A percentile compares a stretch with the other conserved stretches of the same genome.
Evolutionary conservation across 2,797 vertebrate species (phyloP).

Genomic region (Diplodus puntazzo): DNA sequence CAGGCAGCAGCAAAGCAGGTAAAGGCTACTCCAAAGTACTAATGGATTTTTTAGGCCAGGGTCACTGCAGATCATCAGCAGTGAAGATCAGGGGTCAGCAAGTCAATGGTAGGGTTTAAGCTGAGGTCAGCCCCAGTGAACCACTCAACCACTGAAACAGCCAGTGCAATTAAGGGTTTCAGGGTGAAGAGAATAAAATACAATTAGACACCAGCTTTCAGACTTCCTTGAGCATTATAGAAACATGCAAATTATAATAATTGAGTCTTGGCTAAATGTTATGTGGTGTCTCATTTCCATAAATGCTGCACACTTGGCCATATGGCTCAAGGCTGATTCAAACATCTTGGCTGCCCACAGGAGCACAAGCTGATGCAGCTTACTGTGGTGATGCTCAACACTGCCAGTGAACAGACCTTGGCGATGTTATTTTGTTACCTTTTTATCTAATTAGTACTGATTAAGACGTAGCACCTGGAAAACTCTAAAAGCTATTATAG

Average conservation of each 20-base stretch:
- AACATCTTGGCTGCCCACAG: conserved; percentile 14
- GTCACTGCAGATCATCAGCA: conserved; percentile 63
- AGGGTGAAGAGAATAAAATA: conserved; percentile 21
- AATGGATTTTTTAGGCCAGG: conserved; percentile 67
- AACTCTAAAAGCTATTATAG: too few relatives aligned
- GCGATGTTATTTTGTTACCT: not conserved
- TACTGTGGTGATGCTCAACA: conserved; percentile 13
- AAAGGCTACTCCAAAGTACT: conserved; percentile 54
- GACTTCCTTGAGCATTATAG: conserved; percentile 21
- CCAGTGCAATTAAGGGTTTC: conserved; percentile 19
- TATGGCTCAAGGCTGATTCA: conserved; percentile 38
- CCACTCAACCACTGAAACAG: conserved; percentile 41
- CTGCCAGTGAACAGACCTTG: not conserved
- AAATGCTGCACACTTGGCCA: conserved; percentile 25
- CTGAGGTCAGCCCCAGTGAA: conserved; percentile 30
- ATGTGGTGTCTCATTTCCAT: conserved; percentile 49
- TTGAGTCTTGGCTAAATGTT: conserved; percentile 51
- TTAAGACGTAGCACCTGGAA: too few relatives aligned
- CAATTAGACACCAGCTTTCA: conserved; percentile 42
- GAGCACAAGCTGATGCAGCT: not conserved
- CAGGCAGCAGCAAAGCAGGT: conserved; percentile 49
- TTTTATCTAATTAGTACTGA: not conserved
- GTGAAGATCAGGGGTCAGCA: conserved; percentile 63
- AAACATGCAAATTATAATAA: conserved; percentile 51
- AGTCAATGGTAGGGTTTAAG: conserved; percentile 66